Percentiles rank a stretch among this genome's conserved stretches.
Evolutionary conservation across 2,113 vertebrate species (phyloP).

Genomic region (Telmatochromis sp.): DNA sequence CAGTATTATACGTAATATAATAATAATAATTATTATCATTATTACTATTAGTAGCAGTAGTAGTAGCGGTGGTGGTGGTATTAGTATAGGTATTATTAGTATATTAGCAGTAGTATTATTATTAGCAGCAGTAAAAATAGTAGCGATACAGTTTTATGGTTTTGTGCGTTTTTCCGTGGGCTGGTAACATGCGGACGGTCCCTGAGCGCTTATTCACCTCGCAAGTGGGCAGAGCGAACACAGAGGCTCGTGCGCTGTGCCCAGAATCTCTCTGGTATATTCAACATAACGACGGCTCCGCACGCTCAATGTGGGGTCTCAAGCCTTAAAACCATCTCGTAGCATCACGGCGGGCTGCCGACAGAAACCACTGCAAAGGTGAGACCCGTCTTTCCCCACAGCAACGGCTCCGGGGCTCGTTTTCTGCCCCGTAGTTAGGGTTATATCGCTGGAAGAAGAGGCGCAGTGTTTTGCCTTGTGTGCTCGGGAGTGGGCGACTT

Average conservation of each 20-base stretch:
- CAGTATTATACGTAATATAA: not conserved
- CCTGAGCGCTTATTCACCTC: not conserved
- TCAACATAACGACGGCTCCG: not conserved
- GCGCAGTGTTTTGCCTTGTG: constrained; percentile 20
- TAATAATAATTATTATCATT: not conserved
- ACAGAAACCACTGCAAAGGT: not conserved
- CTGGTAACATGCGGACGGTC: not conserved
- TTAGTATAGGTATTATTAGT: not conserved
- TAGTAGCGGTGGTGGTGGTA: not conserved
- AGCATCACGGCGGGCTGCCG: not conserved
- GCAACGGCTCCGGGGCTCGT: not conserved
- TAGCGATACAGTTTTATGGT: not conserved
- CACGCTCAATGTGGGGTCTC: not conserved
- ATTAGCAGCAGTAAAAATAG: not conserved
- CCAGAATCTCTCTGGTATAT: not conserved
- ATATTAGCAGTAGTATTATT: not conserved
- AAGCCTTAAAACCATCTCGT: not conserved
- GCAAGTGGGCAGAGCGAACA: constrained; percentile 33
- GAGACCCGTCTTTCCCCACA: not conserved
- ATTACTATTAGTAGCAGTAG: not conserved
- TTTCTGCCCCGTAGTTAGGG: not conserved
- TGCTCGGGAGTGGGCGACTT: constrained; percentile 26
- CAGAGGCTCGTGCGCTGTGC: not conserved
- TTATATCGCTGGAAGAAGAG: not conserved
- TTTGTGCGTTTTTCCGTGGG: not conserved